Conservation (phyloP, 2,797 vertebrate species). For the Takifugu rubripes region DNA sequence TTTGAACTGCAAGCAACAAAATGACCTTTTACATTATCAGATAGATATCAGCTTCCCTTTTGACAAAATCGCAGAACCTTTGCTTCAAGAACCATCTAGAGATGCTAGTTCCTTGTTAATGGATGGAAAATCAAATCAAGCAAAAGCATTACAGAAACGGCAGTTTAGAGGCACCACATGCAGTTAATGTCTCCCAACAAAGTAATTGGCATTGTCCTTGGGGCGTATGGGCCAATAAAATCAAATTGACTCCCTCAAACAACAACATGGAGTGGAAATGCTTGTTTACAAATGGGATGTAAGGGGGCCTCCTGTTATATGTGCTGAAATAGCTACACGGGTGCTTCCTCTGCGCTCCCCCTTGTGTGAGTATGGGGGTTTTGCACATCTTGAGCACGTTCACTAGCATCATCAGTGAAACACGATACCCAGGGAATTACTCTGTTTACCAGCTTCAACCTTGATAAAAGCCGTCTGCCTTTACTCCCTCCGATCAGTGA, state of each 20-base stretch:
- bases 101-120: slow-evolving; percentile 23
- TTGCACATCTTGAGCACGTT: slow-evolving; percentile 38
- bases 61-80: slow-evolving; percentile 7
- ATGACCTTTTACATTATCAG: not conserved
- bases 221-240: slow-evolving; percentile 46
- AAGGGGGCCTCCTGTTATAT: slow-evolving; percentile 43
- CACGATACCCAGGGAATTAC: slow-evolving; percentile 23
- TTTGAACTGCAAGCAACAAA: slow-evolving; percentile 3
- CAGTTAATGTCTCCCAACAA: slow-evolving; percentile 20
- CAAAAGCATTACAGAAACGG: slow-evolving; percentile 13
- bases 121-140: slow-evolving; percentile 3
- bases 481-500: slow-evolving; percentile 54
- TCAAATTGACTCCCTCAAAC: slow-evolving; percentile 47
- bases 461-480: slow-evolving; percentile 35
- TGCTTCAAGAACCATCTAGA: slow-evolving; percentile 7
- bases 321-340: slow-evolving; percentile 47
- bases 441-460: slow-evolving; percentile 39
- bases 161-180: slow-evolving; percentile 17
- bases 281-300: slow-evolving; percentile 53
- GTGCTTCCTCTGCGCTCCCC: slow-evolving; percentile 34
- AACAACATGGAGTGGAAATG: slow-evolving; percentile 20
- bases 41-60: not conserved
- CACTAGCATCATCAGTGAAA: slow-evolving; percentile 47
- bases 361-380: slow-evolving; percentile 48
- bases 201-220: slow-evolving; percentile 38